Evolutionary conservation across 2,888 invertebrate genomes (phyloP), one percentile per base, ranked within the genome.

Genomic region (Synanthedon myopaeformis): DNA sequence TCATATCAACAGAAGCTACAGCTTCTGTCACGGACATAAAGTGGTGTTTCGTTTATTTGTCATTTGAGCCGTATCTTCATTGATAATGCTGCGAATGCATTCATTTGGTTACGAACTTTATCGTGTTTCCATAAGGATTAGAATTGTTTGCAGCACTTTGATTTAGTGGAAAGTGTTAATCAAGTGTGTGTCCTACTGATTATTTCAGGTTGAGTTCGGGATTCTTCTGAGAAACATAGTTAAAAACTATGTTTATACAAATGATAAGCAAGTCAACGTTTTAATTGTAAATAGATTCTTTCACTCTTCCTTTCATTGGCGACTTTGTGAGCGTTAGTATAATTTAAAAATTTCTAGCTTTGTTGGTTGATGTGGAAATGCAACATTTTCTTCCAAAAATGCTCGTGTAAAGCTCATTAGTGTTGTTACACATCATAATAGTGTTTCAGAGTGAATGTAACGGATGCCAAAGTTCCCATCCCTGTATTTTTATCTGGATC

Each of bases 291-390:
- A 69, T 69, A 67, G 70, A 72, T 77, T 72, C 67, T 72, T 75
- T 74, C 74, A 82, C 82, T 82, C 77, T 82, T 79, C 67, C 71
- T 82, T 78, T 81, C 78, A 66, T 70, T 76, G 5, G n/a, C 14
- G 13, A 45, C 12, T 13, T 13, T 6, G 13, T 45, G 70, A 35
- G 8, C 2, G 8, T 35, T 8, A 35, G 35, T 35, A 35, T 35
- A 35, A 8, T 35, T 35, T 8, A 2, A 35, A 35, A 35, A 8
- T 8, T 35, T 8, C 8, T 8, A 35, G 35, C 35, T 10, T 35
- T 35, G 35, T 35, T 35, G 35, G 35, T 35, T 35, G 35, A 8
- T 10, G 10, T 35, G 35, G 35, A 35, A 35, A 35, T 45, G n/a
- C 3, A 45, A 45, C 13, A 45, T 45, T 35, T 35, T 35, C 35